A percentile compares a stretch with the other conserved stretches of the same genome.
These are phyloP conservation scores for Pristionchus entomophagus DNA, from an alignment of 2,888 invertebrate genomes.

Conservation along the genomic window DNA sequence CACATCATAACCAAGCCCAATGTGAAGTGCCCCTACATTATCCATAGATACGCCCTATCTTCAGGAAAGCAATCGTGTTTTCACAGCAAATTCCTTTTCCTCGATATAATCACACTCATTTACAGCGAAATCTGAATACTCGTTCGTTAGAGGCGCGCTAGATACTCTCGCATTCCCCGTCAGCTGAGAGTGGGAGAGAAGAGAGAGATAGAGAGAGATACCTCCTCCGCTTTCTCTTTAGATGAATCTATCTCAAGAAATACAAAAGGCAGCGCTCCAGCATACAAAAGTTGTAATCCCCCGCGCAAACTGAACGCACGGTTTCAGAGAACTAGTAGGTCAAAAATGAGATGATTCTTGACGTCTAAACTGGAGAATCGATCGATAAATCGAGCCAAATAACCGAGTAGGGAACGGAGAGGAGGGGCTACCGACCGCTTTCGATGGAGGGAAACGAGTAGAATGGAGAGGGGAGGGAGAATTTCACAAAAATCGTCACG, in stretches of 20 bases:
- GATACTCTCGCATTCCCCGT: neutral
- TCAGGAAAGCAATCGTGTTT: too few relatives aligned
- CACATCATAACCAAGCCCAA: too few relatives aligned
- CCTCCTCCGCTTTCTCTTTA: neutral
- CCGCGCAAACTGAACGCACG: neutral
- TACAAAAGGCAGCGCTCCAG: conserved; percentile 5
- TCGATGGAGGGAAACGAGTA: neutral
- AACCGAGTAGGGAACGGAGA: conserved; percentile 9
- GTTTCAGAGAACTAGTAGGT: neutral
- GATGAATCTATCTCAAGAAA: neutral
- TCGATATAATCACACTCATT: neutral
- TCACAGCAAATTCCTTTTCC: too few relatives aligned
- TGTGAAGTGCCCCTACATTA: too few relatives aligned
- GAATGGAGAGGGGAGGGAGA: neutral
- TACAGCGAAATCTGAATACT: conserved; percentile 28
- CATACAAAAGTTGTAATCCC: too few relatives aligned
- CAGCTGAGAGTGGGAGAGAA: too few relatives aligned
- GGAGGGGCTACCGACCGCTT: neutral
- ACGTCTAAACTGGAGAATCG: too few relatives aligned
- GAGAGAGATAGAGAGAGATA: neutral
- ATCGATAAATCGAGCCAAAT: neutral
- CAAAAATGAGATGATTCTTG: neutral
- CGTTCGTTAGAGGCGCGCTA: neutral
- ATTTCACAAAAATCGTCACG: neutral
- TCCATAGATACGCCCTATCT: too few relatives aligned